Percentiles rank a stretch among this genome's conserved stretches.
Evolutionary conservation across 2,888 invertebrate genomes (phyloP).

Genomic region (Callinectes sapidus): DNA sequence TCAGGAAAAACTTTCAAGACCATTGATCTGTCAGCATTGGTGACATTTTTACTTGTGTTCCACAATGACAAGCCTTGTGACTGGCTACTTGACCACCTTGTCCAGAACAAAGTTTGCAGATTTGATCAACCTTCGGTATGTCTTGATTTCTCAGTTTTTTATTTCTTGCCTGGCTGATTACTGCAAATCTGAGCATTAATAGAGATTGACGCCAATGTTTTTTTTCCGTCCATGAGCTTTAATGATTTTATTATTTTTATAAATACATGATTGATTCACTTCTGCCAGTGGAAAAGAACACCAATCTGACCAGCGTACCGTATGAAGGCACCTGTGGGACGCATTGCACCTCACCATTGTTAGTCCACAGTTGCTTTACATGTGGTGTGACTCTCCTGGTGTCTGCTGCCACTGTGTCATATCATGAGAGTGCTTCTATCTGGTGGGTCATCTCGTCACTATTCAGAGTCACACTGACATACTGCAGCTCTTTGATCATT

Average conservation of each 20-base stretch:
- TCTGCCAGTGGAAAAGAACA: not conserved
- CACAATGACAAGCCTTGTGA: slow-evolving; percentile 79
- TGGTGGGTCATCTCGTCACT: not conserved
- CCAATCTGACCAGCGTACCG: not conserved
- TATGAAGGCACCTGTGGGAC: not conserved
- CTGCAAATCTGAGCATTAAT: slow-evolving; percentile 41
- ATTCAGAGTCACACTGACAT: slow-evolving; percentile 3
- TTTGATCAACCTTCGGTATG: slow-evolving; percentile 76
- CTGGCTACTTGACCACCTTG: slow-evolving; percentile 78
- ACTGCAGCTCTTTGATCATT: not conserved
- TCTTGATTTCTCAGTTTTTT: slow-evolving; percentile 23
- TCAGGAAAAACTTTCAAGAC: slow-evolving; percentile 78
- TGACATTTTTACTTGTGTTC: slow-evolving; percentile 79
- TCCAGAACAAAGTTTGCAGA: slow-evolving; percentile 78
- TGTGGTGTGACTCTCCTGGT: not conserved
- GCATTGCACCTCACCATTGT: not conserved
- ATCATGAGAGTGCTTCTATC: not conserved
- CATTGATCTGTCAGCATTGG: slow-evolving; percentile 77
- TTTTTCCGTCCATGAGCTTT: not conserved
- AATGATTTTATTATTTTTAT: slow-evolving; percentile 11
- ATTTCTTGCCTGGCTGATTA: slow-evolving; percentile 49
- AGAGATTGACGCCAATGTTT: slow-evolving; percentile 5
- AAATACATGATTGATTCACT: not conserved
- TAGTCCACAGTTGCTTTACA: not conserved
- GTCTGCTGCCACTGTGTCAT: not conserved